A percentile compares a stretch with the other conserved stretches of the same genome.
These are phyloP conservation scores for Glossophaga mutica DNA, from an alignment of 2,797 vertebrate genomes.

Conservation along the genomic window DNA sequence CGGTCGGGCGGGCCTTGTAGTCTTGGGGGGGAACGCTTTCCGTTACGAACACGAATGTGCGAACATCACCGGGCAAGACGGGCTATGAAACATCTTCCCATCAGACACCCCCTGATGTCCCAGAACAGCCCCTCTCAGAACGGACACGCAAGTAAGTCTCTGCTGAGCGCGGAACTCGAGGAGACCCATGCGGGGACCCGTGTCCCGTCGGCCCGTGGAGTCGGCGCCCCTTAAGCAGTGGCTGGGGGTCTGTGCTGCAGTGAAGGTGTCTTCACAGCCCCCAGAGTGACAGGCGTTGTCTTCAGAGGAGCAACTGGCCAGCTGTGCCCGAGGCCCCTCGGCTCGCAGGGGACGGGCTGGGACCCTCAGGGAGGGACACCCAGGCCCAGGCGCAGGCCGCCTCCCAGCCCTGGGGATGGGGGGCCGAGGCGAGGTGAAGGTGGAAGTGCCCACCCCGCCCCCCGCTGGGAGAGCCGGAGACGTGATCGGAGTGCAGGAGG, in stretches of 20 bases:
- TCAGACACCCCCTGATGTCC: background rate
- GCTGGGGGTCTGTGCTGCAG: background rate
- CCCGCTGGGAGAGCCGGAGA: background rate
- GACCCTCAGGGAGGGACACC: background rate
- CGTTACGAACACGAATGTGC: background rate
- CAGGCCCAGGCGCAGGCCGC: rapidly evolving
- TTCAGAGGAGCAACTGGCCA: background rate
- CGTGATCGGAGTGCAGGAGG: background rate
- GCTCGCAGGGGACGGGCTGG: background rate
- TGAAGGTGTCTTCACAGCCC: background rate
- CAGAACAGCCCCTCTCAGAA: background rate
- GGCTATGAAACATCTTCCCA: background rate
- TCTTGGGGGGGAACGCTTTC: background rate
- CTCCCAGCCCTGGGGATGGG: rapidly evolving
- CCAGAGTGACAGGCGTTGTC: background rate
- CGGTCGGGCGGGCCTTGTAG: background rate
- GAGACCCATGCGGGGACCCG: background rate
- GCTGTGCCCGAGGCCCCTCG: background rate
- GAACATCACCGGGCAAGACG: background rate
- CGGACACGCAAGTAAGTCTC: background rate
- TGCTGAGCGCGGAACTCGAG: background rate
- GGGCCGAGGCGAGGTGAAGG: background rate
- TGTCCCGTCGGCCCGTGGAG: rapidly evolving
- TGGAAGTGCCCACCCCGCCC: rapidly evolving
- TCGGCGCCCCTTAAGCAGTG: background rate